These are phyloP conservation scores for Spizella passerina DNA, from an alignment of 2,797 vertebrate species.

Conservation along the genomic window DNA sequence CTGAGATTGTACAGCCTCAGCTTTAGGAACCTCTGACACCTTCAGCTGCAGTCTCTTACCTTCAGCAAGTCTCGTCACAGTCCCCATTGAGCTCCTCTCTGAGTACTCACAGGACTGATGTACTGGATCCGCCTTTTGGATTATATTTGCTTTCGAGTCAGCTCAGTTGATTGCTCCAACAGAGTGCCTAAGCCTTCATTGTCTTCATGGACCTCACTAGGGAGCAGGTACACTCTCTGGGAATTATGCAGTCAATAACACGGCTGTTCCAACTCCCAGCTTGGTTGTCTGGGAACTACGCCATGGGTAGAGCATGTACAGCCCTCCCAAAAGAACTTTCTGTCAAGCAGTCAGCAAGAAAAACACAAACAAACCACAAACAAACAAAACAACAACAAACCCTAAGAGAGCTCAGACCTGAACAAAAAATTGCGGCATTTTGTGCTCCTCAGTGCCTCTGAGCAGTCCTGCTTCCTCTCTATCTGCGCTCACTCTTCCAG, in stretches of 20 bases:
- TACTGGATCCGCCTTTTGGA: background rate
- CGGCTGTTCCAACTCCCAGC: background rate
- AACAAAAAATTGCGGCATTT: accelerated
- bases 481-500: background rate
- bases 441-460: background rate
- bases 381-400: background rate
- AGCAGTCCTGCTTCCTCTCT: background rate
- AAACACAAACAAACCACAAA: background rate
- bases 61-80: background rate
- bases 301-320: background rate
- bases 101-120: background rate
- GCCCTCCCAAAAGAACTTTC: background rate
- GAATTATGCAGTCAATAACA: background rate
- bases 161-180: background rate
- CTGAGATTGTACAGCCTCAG: background rate
- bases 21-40: background rate
- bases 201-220: background rate
- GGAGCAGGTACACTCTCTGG: no score
- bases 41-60: background rate
- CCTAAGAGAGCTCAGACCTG: background rate
- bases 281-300: background rate
- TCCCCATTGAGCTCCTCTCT: background rate
- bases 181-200: background rate
- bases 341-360: background rate
- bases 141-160: background rate